phyloP scores from a whole-genome alignment of 2,113 vertebrate genomes.

The Nycticebus coucang region DNA sequence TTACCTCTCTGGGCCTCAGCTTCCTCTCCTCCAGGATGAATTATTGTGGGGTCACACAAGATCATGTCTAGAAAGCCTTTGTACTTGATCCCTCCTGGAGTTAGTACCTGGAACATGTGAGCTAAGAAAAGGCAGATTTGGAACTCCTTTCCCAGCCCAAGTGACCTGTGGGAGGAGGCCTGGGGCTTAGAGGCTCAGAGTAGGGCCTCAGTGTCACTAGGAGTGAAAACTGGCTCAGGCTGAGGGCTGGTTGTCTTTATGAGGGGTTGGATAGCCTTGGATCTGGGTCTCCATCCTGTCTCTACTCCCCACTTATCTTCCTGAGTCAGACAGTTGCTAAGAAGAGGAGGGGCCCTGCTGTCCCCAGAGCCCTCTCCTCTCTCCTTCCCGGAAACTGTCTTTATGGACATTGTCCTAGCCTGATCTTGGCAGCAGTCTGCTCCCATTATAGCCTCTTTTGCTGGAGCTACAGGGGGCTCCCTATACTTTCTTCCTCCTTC shows the following conservation, averaged over 20 bases:
- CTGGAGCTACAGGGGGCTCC: background rate
- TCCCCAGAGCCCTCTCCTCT: no score
- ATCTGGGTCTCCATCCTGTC: background rate
- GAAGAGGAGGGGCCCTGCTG: background rate
- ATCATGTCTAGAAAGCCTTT: fast-evolving
- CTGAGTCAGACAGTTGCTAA: background rate
- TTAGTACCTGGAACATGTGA: fast-evolving
- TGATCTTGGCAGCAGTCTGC: fast-evolving
- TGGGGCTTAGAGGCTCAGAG: no score
- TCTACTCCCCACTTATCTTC: background rate
- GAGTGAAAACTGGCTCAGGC: background rate
- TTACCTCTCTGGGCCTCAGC: background rate
- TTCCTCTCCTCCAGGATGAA: background rate
- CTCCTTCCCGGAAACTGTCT: fast-evolving
- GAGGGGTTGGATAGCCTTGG: background rate
- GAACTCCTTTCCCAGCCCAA: background rate
- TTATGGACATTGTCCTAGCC: background rate
- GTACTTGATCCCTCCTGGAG: no score
- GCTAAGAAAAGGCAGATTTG: background rate
- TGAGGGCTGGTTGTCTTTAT: background rate
- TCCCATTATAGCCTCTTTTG: no score
- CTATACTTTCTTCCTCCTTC: fast-evolving
- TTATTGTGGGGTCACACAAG: background rate
- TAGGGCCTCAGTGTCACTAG: background rate
- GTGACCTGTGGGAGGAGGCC: background rate